phyloP scores from a whole-genome alignment of 1,140 invertebrate genomes.

The Hormaphis cornu region DNA sequence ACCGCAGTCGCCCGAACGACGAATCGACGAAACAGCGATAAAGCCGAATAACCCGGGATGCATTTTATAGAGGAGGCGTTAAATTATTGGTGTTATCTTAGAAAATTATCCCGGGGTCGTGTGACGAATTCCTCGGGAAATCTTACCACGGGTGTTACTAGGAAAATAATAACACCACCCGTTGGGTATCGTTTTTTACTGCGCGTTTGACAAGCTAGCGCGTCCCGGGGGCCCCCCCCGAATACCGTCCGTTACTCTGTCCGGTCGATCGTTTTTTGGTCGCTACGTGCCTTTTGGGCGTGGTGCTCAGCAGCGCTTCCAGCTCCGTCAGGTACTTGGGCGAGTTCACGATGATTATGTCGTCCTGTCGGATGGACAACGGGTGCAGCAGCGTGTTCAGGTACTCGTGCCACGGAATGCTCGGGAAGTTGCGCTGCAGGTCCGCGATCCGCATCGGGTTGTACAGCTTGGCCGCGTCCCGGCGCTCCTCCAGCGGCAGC shows the following conservation, averaged over 20 bases:
- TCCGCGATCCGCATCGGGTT: conserved; percentile 77
- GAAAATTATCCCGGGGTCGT: no score
- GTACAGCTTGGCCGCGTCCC: conserved; percentile 83
- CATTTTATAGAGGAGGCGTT: no score
- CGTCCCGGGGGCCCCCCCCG: no score
- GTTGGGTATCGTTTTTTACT: no score
- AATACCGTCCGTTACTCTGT: background rate
- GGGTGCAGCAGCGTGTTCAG: conserved; percentile 63
- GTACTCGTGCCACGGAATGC: conserved; percentile 70
- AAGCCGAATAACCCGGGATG: no score
- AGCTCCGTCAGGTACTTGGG: conserved; percentile 64
- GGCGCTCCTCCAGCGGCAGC: conserved; percentile 75
- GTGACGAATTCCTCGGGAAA: no score
- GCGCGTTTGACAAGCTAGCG: no score
- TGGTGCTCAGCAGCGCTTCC: conserved; percentile 48
- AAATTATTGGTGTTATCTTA: no score
- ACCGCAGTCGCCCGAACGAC: no score
- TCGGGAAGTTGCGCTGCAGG: conserved; percentile 61
- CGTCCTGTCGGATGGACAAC: conserved; percentile 54
- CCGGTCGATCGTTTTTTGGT: background rate
- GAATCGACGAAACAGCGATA: no score
- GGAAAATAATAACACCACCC: no score
- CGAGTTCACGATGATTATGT: conserved; percentile 70
- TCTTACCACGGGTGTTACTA: no score
- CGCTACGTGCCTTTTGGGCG: conserved; percentile 48